phyloP scores from a whole-genome alignment of 2,797 vertebrate genomes.

The Sebastes matsubarae region DNA sequence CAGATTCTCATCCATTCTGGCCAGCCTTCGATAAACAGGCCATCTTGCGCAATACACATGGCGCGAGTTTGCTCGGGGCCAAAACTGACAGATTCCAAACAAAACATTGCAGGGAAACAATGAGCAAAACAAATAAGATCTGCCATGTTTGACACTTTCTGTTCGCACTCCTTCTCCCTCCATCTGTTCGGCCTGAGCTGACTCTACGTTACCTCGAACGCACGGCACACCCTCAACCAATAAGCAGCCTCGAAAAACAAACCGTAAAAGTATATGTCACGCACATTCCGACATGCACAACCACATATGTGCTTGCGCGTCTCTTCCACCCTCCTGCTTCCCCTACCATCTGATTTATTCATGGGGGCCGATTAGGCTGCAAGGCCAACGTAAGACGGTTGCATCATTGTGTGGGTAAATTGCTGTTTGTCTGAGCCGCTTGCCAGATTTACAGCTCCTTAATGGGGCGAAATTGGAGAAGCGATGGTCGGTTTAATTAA shows the following conservation, averaged over 20 bases:
- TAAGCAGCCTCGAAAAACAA: neutral
- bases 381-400: slow-evolving; percentile 54
- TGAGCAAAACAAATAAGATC: slow-evolving; percentile 47
- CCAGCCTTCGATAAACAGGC: slow-evolving; percentile 39
- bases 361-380: slow-evolving; percentile 58
- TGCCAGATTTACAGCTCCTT: slow-evolving; percentile 70
- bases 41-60: slow-evolving; percentile 54
- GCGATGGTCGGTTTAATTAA: slow-evolving; percentile 69
- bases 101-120: slow-evolving; percentile 30
- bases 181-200: slow-evolving; percentile 36
- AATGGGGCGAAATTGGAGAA: slow-evolving; percentile 66
- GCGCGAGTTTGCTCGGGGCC: slow-evolving; percentile 29
- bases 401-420: slow-evolving; percentile 66
- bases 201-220: neutral
- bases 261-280: slow-evolving; percentile 8
- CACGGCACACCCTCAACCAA: neutral
- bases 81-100: slow-evolving; percentile 48
- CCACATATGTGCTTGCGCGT: slow-evolving; percentile 33
- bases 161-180: slow-evolving; percentile 17
- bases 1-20: slow-evolving; percentile 49
- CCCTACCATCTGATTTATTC: slow-evolving; percentile 59
- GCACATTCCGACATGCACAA: neutral
- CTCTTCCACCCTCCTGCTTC: neutral
- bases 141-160: slow-evolving; percentile 33
- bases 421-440: slow-evolving; percentile 58